These are phyloP conservation scores for Nicator chloris DNA, from an alignment of 2,113 vertebrate genomes.

Conservation along the genomic window DNA sequence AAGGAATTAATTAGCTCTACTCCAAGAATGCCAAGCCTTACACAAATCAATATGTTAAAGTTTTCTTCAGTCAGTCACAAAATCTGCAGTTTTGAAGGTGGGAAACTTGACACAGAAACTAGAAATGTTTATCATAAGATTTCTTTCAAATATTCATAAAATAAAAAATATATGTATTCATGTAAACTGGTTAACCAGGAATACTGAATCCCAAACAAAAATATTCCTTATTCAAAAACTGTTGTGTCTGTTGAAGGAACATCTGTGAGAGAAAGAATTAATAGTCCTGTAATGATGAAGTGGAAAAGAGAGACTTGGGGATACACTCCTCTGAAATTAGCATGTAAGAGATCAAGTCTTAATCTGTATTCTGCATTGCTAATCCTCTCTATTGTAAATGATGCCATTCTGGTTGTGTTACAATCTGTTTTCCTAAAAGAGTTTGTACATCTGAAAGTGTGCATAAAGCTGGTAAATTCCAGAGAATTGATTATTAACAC, in stretches of 20 bases:
- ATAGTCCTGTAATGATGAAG: neutral
- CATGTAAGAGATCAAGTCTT: neutral
- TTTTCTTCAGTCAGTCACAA: neutral
- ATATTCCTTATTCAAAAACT: neutral
- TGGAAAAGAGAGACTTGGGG: neutral
- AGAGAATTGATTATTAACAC: neutral
- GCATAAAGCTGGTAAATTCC: neutral
- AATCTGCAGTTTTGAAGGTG: neutral
- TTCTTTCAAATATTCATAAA: neutral
- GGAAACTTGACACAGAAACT: neutral
- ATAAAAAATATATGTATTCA: neutral
- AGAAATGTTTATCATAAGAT: neutral
- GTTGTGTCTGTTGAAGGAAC: neutral
- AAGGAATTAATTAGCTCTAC: neutral
- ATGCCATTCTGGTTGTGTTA: neutral
- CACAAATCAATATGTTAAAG: neutral
- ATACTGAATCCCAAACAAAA: neutral
- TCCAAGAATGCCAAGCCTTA: neutral
- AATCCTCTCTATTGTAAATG: neutral
- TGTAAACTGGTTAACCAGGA: neutral
- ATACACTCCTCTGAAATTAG: neutral
- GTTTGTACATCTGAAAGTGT: neutral
- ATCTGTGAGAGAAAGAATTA: neutral
- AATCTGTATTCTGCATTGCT: neutral
- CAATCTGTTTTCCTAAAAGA: neutral